These are phyloP conservation scores for Jacana jacana DNA, from an alignment of 2,113 vertebrate genomes.

Conservation along the genomic window DNA sequence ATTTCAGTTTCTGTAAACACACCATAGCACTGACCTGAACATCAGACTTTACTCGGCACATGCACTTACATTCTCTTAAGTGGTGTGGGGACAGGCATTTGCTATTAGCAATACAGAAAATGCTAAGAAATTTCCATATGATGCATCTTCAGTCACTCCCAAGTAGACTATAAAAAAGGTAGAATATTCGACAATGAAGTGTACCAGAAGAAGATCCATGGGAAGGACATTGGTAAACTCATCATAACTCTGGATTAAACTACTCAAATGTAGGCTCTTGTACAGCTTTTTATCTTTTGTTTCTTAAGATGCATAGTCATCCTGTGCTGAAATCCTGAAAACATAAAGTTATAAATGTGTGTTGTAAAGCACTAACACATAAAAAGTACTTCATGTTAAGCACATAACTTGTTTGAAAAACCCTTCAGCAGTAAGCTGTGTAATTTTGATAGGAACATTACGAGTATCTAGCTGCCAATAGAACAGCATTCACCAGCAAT, in stretches of 20 bases:
- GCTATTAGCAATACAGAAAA: background rate
- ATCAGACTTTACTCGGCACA: background rate
- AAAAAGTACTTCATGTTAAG: background rate
- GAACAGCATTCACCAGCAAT: background rate
- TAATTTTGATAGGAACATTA: background rate
- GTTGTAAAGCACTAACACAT: background rate
- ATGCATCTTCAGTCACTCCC: background rate
- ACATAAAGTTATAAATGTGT: background rate
- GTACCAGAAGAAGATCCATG: background rate
- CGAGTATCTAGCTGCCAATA: background rate
- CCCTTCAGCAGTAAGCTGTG: background rate
- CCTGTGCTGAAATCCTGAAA: background rate
- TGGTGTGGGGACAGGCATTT: background rate
- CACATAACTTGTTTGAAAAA: background rate
- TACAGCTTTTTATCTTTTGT: background rate
- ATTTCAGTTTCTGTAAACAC: background rate
- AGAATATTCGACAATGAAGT: background rate
- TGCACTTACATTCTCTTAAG: background rate
- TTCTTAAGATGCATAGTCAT: background rate
- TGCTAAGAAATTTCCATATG: background rate
- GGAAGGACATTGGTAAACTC: background rate
- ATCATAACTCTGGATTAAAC: background rate
- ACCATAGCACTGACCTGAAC: background rate
- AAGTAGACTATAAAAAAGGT: background rate
- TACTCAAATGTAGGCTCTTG: background rate